These are phyloP conservation scores for Netelia fuscicornis DNA, from an alignment of 2,888 invertebrate species.

Conservation along the genomic window DNA sequence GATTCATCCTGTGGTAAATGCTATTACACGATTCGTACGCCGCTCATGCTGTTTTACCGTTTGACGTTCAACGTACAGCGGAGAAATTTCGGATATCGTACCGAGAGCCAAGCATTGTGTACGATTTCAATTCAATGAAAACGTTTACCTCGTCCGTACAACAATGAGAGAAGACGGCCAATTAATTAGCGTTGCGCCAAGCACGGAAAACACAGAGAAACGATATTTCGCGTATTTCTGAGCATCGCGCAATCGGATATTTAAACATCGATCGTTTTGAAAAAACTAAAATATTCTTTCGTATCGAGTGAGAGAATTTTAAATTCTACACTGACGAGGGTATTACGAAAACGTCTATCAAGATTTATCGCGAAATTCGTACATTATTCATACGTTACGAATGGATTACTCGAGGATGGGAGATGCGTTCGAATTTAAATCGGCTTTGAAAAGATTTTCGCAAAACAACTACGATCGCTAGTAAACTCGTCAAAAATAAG, in stretches of 20 bases:
- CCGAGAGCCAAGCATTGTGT: slow-evolving; percentile 7
- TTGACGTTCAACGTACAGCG: neutral
- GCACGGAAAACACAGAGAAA: slow-evolving; percentile 13
- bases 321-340: too few relatives aligned
- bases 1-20: neutral
- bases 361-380: neutral
- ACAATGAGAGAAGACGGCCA: slow-evolving; percentile 13
- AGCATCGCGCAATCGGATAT: slow-evolving; percentile 30
- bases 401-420: too few relatives aligned
- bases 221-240: slow-evolving; percentile 15
- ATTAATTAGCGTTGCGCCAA: slow-evolving; percentile 37
- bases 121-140: slow-evolving; percentile 17
- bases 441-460: too few relatives aligned
- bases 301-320: too few relatives aligned
- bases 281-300: too few relatives aligned
- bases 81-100: neutral
- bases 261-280: slow-evolving; percentile 4
- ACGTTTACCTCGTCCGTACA: neutral
- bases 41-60: slow-evolving; percentile 3
- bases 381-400: too few relatives aligned
- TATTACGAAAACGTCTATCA: neutral
- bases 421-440: too few relatives aligned
- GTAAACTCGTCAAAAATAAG: too few relatives aligned
- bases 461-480: too few relatives aligned
- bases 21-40: neutral